Conservation (phyloP, 1,140 invertebrate species). For the Drosophila willistoni region DNA sequence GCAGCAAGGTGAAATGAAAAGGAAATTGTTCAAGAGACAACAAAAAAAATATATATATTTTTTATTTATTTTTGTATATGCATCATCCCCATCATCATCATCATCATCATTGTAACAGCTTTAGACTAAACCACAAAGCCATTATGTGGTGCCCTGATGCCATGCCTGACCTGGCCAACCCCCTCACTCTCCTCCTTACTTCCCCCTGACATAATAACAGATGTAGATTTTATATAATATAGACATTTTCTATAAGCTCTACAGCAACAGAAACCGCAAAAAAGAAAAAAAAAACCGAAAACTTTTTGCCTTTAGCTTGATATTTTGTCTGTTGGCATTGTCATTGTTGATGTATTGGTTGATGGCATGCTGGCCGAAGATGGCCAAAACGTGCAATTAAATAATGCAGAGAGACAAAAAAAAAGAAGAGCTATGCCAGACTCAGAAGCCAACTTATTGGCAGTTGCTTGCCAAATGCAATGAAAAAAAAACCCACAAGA, state of each 20-base stretch:
- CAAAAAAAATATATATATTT: neutral
- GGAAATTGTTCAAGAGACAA: neutral
- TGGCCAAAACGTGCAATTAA: conserved; percentile 77
- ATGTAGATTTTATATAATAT: conserved; percentile 59
- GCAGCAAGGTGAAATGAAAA: neutral
- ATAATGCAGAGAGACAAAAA: conserved; percentile 34
- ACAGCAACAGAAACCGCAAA: conserved; percentile 42
- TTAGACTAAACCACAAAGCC: conserved; percentile 53
- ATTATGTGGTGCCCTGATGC: conserved; percentile 29
- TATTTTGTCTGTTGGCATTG: conserved; percentile 74
- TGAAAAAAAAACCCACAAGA: conserved; percentile 24
- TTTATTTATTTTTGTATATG: conserved; percentile 13
- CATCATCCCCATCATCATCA: conserved; percentile 26
- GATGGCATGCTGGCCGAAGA: conserved; percentile 43
- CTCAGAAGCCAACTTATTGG: conserved; percentile 64
- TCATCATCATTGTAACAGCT: conserved; percentile 35
- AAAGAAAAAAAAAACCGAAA: no score
- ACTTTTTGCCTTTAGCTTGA: conserved; percentile 60
- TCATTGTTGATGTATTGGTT: conserved; percentile 40
- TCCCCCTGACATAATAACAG: conserved; percentile 38
- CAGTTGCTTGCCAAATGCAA: conserved; percentile 72
- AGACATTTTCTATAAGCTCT: conserved; percentile 61
- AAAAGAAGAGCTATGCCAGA: conserved; percentile 17
- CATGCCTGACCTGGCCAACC: no score
- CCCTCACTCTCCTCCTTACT: neutral